Evolutionary conservation across 2,888 invertebrate species (phyloP).

Genomic region (Eucera pruinosa): DNA sequence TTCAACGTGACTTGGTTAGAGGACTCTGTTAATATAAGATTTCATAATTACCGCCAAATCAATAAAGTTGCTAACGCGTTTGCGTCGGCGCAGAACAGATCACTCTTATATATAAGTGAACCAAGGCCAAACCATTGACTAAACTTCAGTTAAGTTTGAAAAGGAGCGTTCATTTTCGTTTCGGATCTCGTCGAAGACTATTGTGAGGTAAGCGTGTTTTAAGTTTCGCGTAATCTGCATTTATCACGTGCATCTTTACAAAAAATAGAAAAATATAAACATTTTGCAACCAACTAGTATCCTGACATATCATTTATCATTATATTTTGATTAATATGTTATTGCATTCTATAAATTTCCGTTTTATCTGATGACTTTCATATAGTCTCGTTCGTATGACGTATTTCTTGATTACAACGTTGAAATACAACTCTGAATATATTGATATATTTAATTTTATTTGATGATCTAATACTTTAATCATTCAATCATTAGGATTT

Average conservation of each 20-base stretch:
- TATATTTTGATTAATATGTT: conserved; percentile 37
- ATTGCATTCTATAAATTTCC: conserved; percentile 3
- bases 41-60: too few relatives aligned
- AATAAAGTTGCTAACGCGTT: too few relatives aligned
- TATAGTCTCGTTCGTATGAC: conserved; percentile 82
- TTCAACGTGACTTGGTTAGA: too few relatives aligned
- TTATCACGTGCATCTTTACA: conserved; percentile 11
- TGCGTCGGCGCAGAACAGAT: too few relatives aligned
- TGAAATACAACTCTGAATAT: conserved; percentile 54
- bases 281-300: not conserved
- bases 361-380: conserved; percentile 73
- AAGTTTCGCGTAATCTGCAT: conserved; percentile 27
- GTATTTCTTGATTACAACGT: conserved; percentile 70
- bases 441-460: not conserved
- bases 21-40: too few relatives aligned
- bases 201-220: conserved; percentile 30
- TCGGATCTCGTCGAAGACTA: not conserved
- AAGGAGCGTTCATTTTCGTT: not conserved
- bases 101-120: not conserved
- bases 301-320: not conserved
- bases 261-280: not conserved
- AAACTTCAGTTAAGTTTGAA: not conserved
- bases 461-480: conserved; percentile 8
- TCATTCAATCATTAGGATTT: conserved; percentile 5
- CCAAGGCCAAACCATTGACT: not conserved